Base-by-base conservation (phyloP, 2,888 invertebrate genomes). In the Alloplasta piceator region DNA sequence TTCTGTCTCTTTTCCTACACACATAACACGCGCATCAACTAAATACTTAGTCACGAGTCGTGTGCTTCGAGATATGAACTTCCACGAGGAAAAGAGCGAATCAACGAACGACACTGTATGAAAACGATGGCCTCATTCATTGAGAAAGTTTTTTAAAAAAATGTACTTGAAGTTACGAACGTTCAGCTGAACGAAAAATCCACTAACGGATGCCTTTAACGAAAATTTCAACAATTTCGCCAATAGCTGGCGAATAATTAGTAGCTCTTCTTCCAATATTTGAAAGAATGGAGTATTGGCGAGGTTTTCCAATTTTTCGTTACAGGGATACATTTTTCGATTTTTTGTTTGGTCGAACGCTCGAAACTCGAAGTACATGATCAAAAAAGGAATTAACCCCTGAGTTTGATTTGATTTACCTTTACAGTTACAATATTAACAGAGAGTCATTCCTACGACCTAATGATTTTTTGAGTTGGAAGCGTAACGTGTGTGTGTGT, bases 41-140 rank as follows among this genome's bases (percentile, higher is more conserved):
- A 46, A 14, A 58, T 26, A 12, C 63, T 38, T 5, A 48, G 41
- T 48, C 6, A 67, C 67, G 48, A 60, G 39, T 67, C 41, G 50
- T 50, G 39, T 36, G n/a, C 66, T 66, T 12, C 60, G 56, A 64
- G 26, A 12, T 67, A 46, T 72, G 60, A 60, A 66, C 39, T 66
- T 12, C 63, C 38, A 60, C 52, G 68, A 63, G 48, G 26, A 64
- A 76, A 76, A 74, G 55, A 70, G 14, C 43, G 48, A 60, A 58
- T 67, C 66, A 39, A 60, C 16, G 66, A 41, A 48, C 56, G 75
- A 71, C 55, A 75, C 74, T 55, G 82, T 82, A 82, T 75, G 82
- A 63, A 63, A 79, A 63, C 14, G 70, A 79, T 58, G 66, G 52
- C 48, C 61, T 61, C 16, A 61, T 74, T 78, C 75, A 58, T 63